Conservation (phyloP, 2,113 vertebrate genomes). For the Pollachius pollachius region DNA sequence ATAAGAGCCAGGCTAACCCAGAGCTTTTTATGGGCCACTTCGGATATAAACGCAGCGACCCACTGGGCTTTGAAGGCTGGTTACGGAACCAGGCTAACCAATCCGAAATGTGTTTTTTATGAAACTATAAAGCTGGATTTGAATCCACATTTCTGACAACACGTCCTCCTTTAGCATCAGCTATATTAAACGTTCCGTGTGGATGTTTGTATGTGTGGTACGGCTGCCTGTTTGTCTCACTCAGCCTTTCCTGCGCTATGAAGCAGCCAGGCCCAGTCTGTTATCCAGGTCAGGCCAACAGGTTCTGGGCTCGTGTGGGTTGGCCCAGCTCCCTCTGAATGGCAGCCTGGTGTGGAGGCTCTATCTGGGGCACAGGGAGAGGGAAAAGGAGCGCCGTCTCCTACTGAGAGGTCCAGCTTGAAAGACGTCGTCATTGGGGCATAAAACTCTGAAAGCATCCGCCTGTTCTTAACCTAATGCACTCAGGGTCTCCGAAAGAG, state of each 20-base stretch:
- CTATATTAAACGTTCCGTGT: not conserved
- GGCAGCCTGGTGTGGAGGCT: slow-evolving; percentile 58
- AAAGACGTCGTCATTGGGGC: too few relatives aligned
- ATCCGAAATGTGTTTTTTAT: not conserved
- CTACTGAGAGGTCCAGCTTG: slow-evolving; percentile 44
- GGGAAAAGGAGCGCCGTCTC: slow-evolving; percentile 38
- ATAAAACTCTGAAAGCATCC: too few relatives aligned
- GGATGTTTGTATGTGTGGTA: slow-evolving; percentile 4
- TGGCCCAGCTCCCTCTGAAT: slow-evolving; percentile 67
- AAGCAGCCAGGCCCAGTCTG: slow-evolving; percentile 54
- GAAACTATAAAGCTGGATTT: not conserved
- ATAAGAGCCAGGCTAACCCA: slow-evolving; percentile 26
- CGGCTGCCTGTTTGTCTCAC: slow-evolving; percentile 24
- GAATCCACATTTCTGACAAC: not conserved
- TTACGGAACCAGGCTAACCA: not conserved
- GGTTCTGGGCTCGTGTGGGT: slow-evolving; percentile 66
- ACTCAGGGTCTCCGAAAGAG: slow-evolving; percentile 6
- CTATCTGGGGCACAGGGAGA: slow-evolving; percentile 68
- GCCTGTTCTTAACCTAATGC: not conserved
- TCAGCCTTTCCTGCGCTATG: slow-evolving; percentile 33
- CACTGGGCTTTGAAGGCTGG: slow-evolving; percentile 1
- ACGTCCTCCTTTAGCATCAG: not conserved
- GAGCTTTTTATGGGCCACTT: slow-evolving; percentile 43
- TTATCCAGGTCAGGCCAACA: slow-evolving; percentile 72
- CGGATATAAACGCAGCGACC: slow-evolving; percentile 26